Conservation (phyloP, 2,797 vertebrate genomes). For the Sphenopsis melanotis region DNA sequence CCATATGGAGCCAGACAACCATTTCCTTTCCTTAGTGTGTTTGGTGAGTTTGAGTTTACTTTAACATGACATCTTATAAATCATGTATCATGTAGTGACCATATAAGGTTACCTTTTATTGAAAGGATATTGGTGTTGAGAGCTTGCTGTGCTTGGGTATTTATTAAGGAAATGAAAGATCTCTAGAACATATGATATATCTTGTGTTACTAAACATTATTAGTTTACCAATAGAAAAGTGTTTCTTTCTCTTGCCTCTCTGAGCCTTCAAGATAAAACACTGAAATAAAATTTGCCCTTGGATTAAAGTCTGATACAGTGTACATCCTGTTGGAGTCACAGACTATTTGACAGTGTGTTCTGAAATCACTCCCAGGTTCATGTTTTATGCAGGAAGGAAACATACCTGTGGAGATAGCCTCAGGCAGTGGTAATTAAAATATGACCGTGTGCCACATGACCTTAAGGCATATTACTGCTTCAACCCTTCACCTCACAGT, state of each 20-base stretch:
- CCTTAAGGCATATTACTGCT: slow-evolving; percentile 64
- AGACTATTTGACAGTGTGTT: slow-evolving; percentile 36
- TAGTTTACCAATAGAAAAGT: slow-evolving; percentile 46
- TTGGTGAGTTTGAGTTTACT: slow-evolving; percentile 51
- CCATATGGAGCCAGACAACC: slow-evolving; percentile 59
- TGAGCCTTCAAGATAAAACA: slow-evolving; percentile 36
- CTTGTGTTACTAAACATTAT: slow-evolving; percentile 18
- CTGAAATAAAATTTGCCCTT: slow-evolving; percentile 51
- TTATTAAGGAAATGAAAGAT: slow-evolving; percentile 68
- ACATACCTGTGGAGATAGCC: slow-evolving; percentile 72
- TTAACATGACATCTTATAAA: slow-evolving; percentile 68
- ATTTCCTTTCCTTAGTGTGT: slow-evolving; percentile 41
- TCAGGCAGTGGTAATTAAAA: slow-evolving; percentile 71
- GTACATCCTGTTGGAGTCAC: slow-evolving; percentile 50
- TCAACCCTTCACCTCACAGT: slow-evolving; percentile 52
- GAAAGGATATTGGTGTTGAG: slow-evolving; percentile 64
- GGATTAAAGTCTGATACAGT: slow-evolving; percentile 46
- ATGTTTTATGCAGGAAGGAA: slow-evolving; percentile 75
- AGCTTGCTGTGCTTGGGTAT: slow-evolving; percentile 25
- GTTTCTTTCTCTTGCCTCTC: neutral
- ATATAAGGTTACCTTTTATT: slow-evolving; percentile 65
- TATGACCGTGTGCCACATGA: slow-evolving; percentile 58
- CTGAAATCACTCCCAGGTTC: slow-evolving; percentile 59
- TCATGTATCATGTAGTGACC: slow-evolving; percentile 64
- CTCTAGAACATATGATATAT: neutral